Evolutionary conservation across 2,888 invertebrate genomes (phyloP), one percentile per base, ranked within the genome.

Genomic region (Acanthosepion lycidas): DNA sequence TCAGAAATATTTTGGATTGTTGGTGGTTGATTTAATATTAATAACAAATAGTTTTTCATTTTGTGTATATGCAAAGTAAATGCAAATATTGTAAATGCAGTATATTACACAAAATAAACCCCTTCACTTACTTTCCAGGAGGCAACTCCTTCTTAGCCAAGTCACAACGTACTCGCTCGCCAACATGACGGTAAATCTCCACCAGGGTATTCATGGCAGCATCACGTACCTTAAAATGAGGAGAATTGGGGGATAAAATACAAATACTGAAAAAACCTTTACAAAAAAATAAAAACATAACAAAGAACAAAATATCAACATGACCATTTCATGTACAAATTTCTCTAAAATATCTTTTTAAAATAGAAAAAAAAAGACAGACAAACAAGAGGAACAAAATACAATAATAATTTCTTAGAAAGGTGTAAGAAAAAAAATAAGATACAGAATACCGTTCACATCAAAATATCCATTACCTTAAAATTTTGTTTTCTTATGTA

Each of bases 141-240:
- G 97, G 97, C 93, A 98, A 96, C 96, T 98, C 98, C 96, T 99
- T 98, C 97, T 98, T 98, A 96, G 98, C 98, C 95, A 99, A 98
- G 97, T 99, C 99, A 94, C 98, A 98, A 96, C 99, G 98, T 95
- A 99, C 98, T 97, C 98, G 98, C 97, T 99, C 99, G 97, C 99
- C 99, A 94, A 99, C 99, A 97, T 99, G 99, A 97, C 98, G 98
- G 97, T 99, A 99, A 93, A 99, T 98, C 97, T 99, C 99, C 91
- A 99, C 98, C 94, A 99, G 97, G 20, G 99, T 98, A 96, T 98
- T 98, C 97, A 98, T 98, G 8, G 99, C 99, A 9, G 98, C 98
- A 97, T 99, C 99, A 42, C 99, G 98, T 15, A 99, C 98, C 97
- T 97, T 78, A 78, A 78, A 78, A n/a, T 33, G 9, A 78, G n/a